Percentiles rank a stretch among this genome's conserved stretches.
Conservation (phyloP, 37 sponge, comb jelly and placozoan genomes). For the Cliona cf. orientalis region DNA sequence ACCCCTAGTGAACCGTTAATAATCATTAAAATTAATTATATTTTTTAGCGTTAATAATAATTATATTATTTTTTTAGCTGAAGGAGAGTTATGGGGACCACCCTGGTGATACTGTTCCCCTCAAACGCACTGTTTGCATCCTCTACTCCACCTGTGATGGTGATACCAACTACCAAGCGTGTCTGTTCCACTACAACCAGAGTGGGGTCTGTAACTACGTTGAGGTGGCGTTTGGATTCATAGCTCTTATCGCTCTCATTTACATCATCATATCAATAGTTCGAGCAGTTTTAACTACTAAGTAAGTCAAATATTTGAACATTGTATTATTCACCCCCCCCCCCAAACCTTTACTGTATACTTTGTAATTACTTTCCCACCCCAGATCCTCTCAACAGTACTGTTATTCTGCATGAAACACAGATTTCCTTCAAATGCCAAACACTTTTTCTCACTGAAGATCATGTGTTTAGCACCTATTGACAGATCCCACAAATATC, state of each 20-base stretch:
- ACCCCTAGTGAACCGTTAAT: too few species aligned
- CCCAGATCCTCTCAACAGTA: too few species aligned
- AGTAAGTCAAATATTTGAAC: slow-evolving; percentile 52
- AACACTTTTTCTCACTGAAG: neutral
- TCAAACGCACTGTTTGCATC: neutral
- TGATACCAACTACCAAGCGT: neutral
- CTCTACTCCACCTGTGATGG: slow-evolving; percentile 28
- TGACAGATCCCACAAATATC: too few species aligned
- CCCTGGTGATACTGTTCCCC: neutral
- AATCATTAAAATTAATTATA: too few species aligned
- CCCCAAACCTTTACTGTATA: neutral
- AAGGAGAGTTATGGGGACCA: slow-evolving; percentile 3
- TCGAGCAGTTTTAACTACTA: slow-evolving; percentile 31
- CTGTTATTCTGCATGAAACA: neutral
- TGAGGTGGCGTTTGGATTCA: slow-evolving; percentile 5
- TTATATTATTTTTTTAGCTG: neutral
- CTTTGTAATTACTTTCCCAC: neutral
- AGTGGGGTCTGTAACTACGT: slow-evolving; percentile 36
- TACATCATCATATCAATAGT: slow-evolving; percentile 40
- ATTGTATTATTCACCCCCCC: neutral
- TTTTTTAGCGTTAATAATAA: too few species aligned
- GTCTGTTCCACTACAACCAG: slow-evolving; percentile 8
- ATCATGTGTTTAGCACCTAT: neutral
- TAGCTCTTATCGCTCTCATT: slow-evolving; percentile 16
- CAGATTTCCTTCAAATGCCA: too few species aligned